Evolutionary conservation across 2,888 invertebrate genomes (phyloP).

Genomic region (Tenodera sinensis): DNA sequence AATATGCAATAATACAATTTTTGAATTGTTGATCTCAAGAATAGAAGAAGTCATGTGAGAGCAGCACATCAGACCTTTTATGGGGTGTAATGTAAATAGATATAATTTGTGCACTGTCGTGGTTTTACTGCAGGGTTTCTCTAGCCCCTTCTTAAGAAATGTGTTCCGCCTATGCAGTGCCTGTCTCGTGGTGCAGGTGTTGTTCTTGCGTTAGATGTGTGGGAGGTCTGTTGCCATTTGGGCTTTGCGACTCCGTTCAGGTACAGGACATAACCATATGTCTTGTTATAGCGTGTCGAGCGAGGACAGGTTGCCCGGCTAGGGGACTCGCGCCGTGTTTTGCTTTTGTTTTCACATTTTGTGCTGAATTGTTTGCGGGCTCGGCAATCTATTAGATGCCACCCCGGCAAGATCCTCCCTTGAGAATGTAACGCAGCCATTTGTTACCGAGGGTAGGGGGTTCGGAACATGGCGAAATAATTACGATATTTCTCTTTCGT

Average conservation of each 20-base stretch:
- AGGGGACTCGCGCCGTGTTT: not conserved
- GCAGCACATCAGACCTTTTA: too few relatives aligned
- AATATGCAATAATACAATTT: too few relatives aligned
- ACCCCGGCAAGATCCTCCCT: not conserved
- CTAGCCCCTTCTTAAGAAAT: too few relatives aligned
- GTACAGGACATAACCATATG: not conserved
- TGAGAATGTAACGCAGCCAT: not conserved
- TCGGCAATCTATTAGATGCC: not conserved
- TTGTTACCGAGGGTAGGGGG: not conserved
- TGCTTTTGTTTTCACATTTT: not conserved
- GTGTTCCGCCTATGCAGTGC: too few relatives aligned
- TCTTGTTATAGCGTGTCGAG: not conserved
- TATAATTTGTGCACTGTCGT: too few relatives aligned
- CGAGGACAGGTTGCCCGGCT: not conserved
- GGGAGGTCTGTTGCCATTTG: too few relatives aligned
- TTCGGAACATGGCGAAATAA: not conserved
- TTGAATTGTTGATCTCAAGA: too few relatives aligned
- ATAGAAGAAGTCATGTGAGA: too few relatives aligned
- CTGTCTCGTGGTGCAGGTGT: too few relatives aligned
- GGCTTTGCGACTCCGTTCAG: not conserved
- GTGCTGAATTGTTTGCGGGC: not conserved
- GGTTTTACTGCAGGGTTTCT: too few relatives aligned
- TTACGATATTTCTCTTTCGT: not conserved
- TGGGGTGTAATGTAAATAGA: too few relatives aligned
- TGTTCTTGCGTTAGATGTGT: too few relatives aligned